Evolutionary conservation across 2,888 invertebrate species (phyloP).

Genomic region (Callyntrura sp.): DNA sequence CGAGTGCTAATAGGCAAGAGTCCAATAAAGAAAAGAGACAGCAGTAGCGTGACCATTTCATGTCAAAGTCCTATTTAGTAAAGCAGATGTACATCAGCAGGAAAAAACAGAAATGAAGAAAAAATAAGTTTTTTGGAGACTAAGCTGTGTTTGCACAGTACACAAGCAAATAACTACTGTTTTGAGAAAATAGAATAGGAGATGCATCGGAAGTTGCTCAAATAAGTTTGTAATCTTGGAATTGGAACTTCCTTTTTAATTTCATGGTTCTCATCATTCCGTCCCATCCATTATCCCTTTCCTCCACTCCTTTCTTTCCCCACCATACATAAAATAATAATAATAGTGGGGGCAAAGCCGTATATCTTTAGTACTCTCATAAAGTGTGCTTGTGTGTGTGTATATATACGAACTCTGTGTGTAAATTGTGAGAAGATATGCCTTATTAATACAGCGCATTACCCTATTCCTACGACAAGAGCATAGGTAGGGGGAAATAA

Average conservation of each 20-base stretch:
- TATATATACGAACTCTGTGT: conserved; percentile 26
- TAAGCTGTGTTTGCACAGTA: not conserved
- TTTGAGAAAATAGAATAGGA: conserved; percentile 23
- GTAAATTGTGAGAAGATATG: not conserved
- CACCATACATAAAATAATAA: conserved; percentile 35
- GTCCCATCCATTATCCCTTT: conserved; percentile 78
- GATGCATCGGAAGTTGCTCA: conserved; percentile 75
- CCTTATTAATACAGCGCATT: no score
- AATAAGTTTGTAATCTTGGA: conserved; percentile 80
- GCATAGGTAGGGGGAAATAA: not conserved
- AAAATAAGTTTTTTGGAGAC: not conserved
- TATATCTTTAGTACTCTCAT: conserved; percentile 32
- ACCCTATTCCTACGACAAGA: not conserved
- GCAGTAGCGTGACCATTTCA: conserved; percentile 74
- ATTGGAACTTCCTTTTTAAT: conserved; percentile 82
- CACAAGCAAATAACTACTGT: not conserved
- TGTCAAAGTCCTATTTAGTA: conserved; percentile 73
- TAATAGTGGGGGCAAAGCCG: not conserved
- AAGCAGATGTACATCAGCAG: conserved; percentile 66
- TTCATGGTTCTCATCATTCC: conserved; percentile 81
- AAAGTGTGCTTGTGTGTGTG: no score
- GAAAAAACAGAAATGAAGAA: conserved; percentile 1
- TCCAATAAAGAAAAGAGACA: conserved; percentile 68
- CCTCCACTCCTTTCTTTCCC: conserved; percentile 72
- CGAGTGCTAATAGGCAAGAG: conserved; percentile 57